Base-by-base conservation (phyloP, 2,113 vertebrate species). In the Trogon surrucura region DNA sequence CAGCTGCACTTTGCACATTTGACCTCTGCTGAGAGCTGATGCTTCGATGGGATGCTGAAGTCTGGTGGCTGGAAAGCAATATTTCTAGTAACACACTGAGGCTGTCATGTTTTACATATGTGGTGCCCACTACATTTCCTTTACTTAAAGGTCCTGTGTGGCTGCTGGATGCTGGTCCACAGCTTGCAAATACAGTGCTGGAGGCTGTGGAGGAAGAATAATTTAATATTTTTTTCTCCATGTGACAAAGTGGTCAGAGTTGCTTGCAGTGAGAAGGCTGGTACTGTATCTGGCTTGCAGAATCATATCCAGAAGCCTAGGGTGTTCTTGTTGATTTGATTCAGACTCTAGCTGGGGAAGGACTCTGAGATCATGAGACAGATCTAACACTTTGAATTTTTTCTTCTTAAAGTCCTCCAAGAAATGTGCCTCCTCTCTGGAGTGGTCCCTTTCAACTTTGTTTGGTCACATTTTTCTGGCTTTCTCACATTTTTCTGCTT, bases 21-120 rank as follows among this genome's bases (percentile, higher is more conserved):
- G 93, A 64, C 88, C 88, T 96, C 82, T 92, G 72, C 88, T 84
- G 82, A 87, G 92, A 94, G 80, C 88, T 93, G 93, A 48, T 91
- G 77, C 91, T 93, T 94, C 83, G 57, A 47, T 61, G 65, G 67
- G 82, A 86, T 92, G 77, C 88, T 92, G 85, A 67, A 61, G 62
- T 23, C 87, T 80, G 91, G 50, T 71, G 71, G 67, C 7, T 66
- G 72, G 79, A 45, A 84, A 57, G 85, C 93, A 69, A 82, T 8
- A 1, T 64, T 92, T 84, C 83, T 44, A 14, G 73, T 78, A 69
- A 58, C 58, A 56, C 21, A 2, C 48, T 23, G 79, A 67, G 41
- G 48, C 53, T 51, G 57, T 22, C 47, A 38, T 15, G 27, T 38
- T 89, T 72, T 87, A 91, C 53, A 30, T 41, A 6, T 32, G 73